Base-by-base conservation (phyloP, 2,797 vertebrate genomes). In the Lagodon rhomboides region DNA sequence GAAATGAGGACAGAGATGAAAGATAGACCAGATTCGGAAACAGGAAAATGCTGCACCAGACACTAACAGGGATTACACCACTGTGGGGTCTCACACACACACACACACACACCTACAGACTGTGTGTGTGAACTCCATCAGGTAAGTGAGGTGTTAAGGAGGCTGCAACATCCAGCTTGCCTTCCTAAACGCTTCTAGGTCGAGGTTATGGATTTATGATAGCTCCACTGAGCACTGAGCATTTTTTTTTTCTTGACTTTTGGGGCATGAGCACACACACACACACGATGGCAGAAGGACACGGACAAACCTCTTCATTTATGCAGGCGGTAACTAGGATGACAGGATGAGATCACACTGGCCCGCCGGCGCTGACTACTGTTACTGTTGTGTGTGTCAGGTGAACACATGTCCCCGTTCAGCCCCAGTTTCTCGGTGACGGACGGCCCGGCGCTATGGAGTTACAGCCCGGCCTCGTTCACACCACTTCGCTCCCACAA, bases 391-490 rank as follows among this genome's bases (percentile, higher is more conserved):
- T 54, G 62, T 72, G 74, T 61, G 59, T 85, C 55, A 65, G 76
- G 76, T 77, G 82, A 86, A 84, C 87, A 85, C 81, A 75, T 78
- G 83, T 88, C 75, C 72, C 13, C 3, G 68, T 86, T 84, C 84
- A 85, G 87, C 75, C 73, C 80, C 80, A 83, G 80, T 86, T 84
- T 78, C 82, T 66, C 84, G n/a, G 68, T 83, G 84, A 87, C 71
- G 66, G 82, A 64, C 83, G 12, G 53, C 64, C 44, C 55, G 16
- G 75, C n/a, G 69, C 68, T 72, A 41, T 73, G 54, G 23, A 72
- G 80, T 86, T 71, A 77, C 89, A 83, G 81, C 69, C 68, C 85
- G 91, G 76, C 87, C 78, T 80, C 70, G 20, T 85, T 87, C 84
- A 70, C 72, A 58, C 20, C 1, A 38, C 53, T 64, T 56, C 10